These are phyloP conservation scores for Vanacampus margaritifer DNA, from an alignment of 2,113 vertebrate species.

Conservation along the genomic window DNA sequence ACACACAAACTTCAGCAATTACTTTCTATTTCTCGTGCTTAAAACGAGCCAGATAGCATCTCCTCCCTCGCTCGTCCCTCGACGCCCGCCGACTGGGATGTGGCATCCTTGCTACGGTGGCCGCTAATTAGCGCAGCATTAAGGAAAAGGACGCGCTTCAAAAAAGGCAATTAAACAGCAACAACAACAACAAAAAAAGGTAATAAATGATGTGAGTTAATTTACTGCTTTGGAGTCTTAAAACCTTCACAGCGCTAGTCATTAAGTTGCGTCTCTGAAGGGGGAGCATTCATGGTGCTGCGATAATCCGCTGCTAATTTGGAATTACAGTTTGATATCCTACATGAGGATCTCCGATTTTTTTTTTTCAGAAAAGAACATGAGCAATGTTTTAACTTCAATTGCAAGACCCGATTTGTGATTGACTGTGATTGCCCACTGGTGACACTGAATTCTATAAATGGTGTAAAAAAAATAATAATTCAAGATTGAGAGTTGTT, in stretches of 20 bases:
- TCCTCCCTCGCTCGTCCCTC: neutral
- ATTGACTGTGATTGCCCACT: neutral
- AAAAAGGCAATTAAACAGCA: slow-evolving; percentile 3
- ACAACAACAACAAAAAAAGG: slow-evolving; percentile 3
- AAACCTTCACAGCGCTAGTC: neutral
- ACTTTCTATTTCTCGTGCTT: neutral
- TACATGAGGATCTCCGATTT: neutral
- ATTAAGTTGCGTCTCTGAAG: neutral
- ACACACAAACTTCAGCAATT: neutral
- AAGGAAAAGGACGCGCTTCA: neutral
- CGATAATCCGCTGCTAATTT: neutral
- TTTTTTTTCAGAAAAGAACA: neutral
- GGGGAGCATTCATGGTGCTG: neutral
- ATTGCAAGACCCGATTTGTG: neutral
- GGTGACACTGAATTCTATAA: neutral
- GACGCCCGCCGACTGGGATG: neutral
- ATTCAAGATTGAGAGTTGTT: too few species aligned
- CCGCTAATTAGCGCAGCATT: slow-evolving; percentile 1
- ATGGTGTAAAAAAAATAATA: too few species aligned
- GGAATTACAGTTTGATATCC: neutral
- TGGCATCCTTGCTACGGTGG: neutral
- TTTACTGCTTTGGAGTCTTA: neutral
- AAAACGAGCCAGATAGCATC: neutral
- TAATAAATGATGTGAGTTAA: neutral
- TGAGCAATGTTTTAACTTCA: neutral